Evolutionary conservation across 2,888 invertebrate species (phyloP), one percentile per base, ranked within the genome.

Genomic region (Hetaerina titia): DNA sequence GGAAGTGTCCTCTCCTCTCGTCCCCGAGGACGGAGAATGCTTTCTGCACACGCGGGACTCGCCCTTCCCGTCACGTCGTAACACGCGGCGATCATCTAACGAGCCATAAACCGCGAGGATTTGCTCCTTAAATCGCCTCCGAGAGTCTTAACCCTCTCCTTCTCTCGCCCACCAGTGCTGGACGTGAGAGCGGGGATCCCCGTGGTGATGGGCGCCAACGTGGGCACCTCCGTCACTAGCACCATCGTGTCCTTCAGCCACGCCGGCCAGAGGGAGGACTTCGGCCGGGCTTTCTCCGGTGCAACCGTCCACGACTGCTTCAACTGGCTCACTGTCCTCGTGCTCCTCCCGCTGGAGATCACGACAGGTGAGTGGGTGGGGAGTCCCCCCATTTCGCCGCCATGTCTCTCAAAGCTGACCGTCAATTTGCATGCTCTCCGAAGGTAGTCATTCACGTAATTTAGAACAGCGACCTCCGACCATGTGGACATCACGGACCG

Each of bases 241-340:
- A 97, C 97, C 4, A 96, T 97, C 89, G 97, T 97, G 17, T 96
- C 97, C 11, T 96, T 97, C 95, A 96, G 96, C 0, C 97, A 97
- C 96, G 96, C 96, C 7, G 96, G 96, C 0, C 96, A 97, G 95
- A 95, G 97, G n/a, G 96, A 96, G 56, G 96, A 97, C 95, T 97
- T 97, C 96, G 96, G 97, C 95, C 96, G 97, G 45, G 97, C 97
- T 6, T 97, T 97, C 95, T 97, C 97, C 8, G 97, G 97, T 5
- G 97, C 97, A 31, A 97, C 97, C 22, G 96, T 97, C 6, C 97
- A 97, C 95, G 97, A 97, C 96, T 97, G 97, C 96, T 97, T 97
- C 96, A 97, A 97, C 96, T 97, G 97, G 97, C 96, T 97, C 92
- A 96, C 97, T 9, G 97, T 97, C 63, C 95, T 97, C 58, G 96